phyloP scores from a whole-genome alignment of 1,140 invertebrate species.

The Musca vetustissima region DNA sequence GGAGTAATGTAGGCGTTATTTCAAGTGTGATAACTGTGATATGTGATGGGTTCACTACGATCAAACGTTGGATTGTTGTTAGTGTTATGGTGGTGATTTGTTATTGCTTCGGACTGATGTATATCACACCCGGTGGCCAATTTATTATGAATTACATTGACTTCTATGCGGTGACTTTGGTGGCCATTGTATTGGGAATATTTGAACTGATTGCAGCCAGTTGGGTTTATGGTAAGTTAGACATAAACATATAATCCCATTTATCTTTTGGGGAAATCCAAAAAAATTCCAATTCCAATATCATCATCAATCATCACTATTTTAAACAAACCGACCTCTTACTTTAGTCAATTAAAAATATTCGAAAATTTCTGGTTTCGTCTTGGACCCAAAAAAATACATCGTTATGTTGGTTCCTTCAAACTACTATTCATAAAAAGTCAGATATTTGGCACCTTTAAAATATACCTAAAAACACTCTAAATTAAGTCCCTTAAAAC shows the following conservation, averaged over 20 bases:
- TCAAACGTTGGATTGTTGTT: constrained; percentile 64
- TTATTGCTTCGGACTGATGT: constrained; percentile 69
- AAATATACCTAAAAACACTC: too few relatives aligned
- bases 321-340: too few relatives aligned
- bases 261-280: too few relatives aligned
- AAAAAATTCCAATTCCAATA: too few relatives aligned
- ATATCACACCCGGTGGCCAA: constrained; percentile 83
- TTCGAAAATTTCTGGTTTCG: too few relatives aligned
- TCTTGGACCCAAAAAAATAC: too few relatives aligned
- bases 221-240: constrained; percentile 75
- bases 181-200: constrained; percentile 74
- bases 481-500: too few relatives aligned
- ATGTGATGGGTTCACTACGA: constrained; percentile 68
- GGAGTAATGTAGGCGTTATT: constrained; percentile 71
- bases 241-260: constrained; percentile 47
- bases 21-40: constrained; percentile 71
- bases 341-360: too few relatives aligned
- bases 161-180: constrained; percentile 78
- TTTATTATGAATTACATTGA: constrained; percentile 84
- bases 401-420: too few relatives aligned
- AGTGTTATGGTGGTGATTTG: constrained; percentile 60
- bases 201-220: constrained; percentile 70
- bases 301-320: too few relatives aligned
- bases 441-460: too few relatives aligned
- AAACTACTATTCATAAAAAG: too few relatives aligned